Percentiles rank a stretch among this genome's conserved stretches.
These are phyloP conservation scores for Agapornis roseicollis DNA, from an alignment of 2,113 vertebrate species.

Conservation along the genomic window DNA sequence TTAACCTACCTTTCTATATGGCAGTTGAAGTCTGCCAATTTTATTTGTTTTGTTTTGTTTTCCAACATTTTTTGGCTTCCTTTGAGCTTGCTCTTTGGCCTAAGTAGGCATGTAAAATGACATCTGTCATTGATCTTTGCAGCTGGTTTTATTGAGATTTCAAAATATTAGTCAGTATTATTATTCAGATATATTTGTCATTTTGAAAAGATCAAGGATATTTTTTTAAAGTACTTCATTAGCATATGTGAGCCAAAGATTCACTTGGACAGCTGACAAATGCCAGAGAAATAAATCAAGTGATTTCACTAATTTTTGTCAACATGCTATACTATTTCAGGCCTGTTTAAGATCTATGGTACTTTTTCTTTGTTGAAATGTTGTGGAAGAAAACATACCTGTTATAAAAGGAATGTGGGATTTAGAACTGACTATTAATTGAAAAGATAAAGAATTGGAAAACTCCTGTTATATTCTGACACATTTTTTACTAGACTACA, in stretches of 20 bases:
- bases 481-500: background rate
- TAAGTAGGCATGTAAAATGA: background rate
- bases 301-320: background rate
- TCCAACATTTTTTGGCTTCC: background rate
- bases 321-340: background rate
- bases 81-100: background rate
- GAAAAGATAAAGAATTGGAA: background rate
- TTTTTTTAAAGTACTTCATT: background rate
- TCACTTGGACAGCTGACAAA: background rate
- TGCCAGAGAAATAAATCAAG: background rate
- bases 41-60: background rate
- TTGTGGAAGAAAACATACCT: background rate
- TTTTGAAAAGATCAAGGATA: background rate
- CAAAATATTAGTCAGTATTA: background rate
- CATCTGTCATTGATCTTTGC: background rate
- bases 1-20: background rate
- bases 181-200: background rate
- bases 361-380: background rate
- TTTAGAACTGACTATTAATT: background rate
- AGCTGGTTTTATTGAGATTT: slow-evolving; percentile 17
- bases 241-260: background rate
- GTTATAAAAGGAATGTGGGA: background rate
- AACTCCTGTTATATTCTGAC: background rate
- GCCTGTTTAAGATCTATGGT: background rate
- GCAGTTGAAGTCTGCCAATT: background rate